Evolutionary conservation across 2,113 vertebrate species (phyloP).

Genomic region (Rafetus swinhoei): DNA sequence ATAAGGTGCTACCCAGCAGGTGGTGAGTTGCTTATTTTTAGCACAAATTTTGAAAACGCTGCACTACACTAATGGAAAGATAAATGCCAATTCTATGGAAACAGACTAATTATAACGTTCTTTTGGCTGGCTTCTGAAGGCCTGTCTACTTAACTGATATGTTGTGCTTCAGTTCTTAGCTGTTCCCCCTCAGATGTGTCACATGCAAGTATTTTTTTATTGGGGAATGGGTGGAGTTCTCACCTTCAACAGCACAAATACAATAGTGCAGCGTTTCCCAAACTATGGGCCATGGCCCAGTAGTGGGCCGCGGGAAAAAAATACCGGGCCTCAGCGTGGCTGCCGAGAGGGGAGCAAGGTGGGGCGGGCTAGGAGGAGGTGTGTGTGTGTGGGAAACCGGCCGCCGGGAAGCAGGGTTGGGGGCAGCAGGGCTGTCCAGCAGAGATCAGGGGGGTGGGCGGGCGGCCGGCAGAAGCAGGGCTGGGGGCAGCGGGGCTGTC

Average conservation of each 20-base stretch:
- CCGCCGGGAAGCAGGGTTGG: too few species aligned
- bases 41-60: not conserved
- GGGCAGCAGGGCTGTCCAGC: too few species aligned
- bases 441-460: too few species aligned
- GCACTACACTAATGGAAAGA: not conserved
- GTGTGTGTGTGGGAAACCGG: too few species aligned
- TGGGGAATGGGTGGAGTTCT: fast-evolving
- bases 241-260: not conserved
- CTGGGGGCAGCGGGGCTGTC: too few species aligned
- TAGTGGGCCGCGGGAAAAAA: too few species aligned
- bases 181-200: not conserved
- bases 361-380: too few species aligned
- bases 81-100: not conserved
- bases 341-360: too few species aligned
- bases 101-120: not conserved
- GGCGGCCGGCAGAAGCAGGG: too few species aligned
- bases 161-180: not conserved
- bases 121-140: slow-evolving; percentile 19
- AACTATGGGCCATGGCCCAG: too few species aligned
- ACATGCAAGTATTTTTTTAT: fast-evolving
- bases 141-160: not conserved
- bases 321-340: too few species aligned
- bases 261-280: too few species aligned
- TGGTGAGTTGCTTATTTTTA: not conserved
- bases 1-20: not conserved